Percentiles rank a stretch among this genome's conserved stretches.
Evolutionary conservation across 2,113 vertebrate species (phyloP).

Genomic region (Chaetodon trifascialis): DNA sequence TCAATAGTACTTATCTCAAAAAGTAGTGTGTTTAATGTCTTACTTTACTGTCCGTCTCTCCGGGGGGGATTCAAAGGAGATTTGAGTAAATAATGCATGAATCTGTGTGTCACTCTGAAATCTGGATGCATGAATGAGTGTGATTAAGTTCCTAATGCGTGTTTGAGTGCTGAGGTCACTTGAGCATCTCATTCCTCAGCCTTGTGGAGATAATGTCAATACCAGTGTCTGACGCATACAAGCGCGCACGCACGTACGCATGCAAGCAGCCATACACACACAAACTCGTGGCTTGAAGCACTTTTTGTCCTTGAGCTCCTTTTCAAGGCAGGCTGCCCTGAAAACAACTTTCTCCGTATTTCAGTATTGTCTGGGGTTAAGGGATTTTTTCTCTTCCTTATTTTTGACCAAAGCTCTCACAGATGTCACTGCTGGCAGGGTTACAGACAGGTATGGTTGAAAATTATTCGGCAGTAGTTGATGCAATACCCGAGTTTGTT

Average conservation of each 20-base stretch:
- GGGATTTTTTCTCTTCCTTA: too few species aligned
- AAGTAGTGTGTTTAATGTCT: constrained; percentile 17
- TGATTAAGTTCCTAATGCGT: not conserved
- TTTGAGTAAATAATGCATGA: not conserved
- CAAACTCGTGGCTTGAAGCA: not conserved
- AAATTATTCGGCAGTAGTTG: not conserved
- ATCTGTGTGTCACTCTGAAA: not conserved
- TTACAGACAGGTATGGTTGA: too few species aligned
- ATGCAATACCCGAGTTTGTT: not conserved
- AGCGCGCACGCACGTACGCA: too few species aligned
- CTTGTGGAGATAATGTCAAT: not conserved
- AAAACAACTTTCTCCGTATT: not conserved
- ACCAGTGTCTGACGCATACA: too few species aligned
- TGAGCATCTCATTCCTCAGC: not conserved
- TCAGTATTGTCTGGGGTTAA: not conserved
- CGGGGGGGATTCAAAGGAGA: constrained; percentile 9
- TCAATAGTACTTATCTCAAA: constrained; percentile 53
- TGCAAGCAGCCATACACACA: not conserved
- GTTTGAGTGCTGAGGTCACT: not conserved
- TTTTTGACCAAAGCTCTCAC: not conserved
- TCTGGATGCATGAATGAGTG: not conserved
- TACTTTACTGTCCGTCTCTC: constrained; percentile 8
- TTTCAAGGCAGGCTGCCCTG: not conserved
- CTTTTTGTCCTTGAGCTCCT: not conserved
- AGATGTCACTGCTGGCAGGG: not conserved